Evolutionary conservation across 2,888 invertebrate species (phyloP).

Genomic region (Cheilosia impressa): DNA sequence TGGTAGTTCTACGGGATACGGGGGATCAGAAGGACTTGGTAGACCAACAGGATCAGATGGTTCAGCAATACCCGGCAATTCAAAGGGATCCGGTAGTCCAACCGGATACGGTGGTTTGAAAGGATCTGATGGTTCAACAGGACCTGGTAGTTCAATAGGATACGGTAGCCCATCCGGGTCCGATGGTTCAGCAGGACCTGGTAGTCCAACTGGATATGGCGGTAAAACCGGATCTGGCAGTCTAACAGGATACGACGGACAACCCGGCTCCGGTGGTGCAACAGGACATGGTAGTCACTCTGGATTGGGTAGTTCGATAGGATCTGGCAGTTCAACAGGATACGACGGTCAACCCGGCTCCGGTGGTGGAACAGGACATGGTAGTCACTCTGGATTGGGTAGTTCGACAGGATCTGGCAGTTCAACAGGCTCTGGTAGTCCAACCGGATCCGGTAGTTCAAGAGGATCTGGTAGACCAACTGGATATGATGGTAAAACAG

Average conservation of each 20-base stretch:
- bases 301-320: background rate
- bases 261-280: background rate
- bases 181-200: background rate
- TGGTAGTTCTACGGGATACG: background rate
- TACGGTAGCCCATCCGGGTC: background rate
- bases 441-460: background rate
- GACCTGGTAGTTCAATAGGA: background rate
- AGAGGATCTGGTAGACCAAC: background rate
- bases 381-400: background rate
- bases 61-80: background rate
- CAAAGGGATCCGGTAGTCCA: background rate
- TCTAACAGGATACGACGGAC: background rate
- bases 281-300: background rate
- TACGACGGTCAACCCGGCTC: background rate
- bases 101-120: background rate
- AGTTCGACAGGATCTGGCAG: background rate
- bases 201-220: too few species aligned
- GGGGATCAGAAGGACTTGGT: background rate
- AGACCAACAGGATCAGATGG: background rate
- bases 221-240: background rate
- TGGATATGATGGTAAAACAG: background rate
- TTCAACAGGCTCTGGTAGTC: background rate
- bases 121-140: background rate
- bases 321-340: background rate
- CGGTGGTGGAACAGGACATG: background rate